Evolutionary conservation across 2,797 vertebrate species (phyloP), one percentile per base, ranked within the genome.

Genomic region (Hoplostethus atlanticus): DNA sequence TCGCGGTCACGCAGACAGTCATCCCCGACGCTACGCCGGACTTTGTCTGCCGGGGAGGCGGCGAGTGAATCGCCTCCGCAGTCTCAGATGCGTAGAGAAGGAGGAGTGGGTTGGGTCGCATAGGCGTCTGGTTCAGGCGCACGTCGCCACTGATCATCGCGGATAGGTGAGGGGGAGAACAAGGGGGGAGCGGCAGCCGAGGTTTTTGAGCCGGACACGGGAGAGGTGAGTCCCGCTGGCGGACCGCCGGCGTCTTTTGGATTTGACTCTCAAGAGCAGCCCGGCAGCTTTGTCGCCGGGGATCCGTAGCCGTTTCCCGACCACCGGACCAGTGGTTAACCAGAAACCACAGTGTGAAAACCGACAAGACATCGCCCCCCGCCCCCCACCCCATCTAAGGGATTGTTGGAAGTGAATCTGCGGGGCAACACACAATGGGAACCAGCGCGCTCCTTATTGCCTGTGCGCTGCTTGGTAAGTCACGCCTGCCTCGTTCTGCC

Each of bases 391-490:
- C 71, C 67, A 47, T 72, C 79, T 34, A n/a, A 75, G 64, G 80
- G 81, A 77, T 80, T 73, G 85, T 67, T 69, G 80, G 83, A 80
- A 80, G 90, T 71, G 76, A 44, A 85, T 85, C 87, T 63, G 67
- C 70, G 73, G 80, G 77, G 73, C 79, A 61, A 81, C 66, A 76
- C 81, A 90, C 87, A 77, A 95, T 95, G 95, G 93, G 91, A 85
- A 82, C 90, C 91, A 87, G 86, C 86, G 92, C 90, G 87, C 89
- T 93, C 60, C 79, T 93, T 48, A 71, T 93, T 25, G 84, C 83
- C 61, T 93, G 79, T 47, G 82, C 89, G 79, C 87, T 94, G 86
- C 77, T 94, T 21, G 94, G 94, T 95, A 92, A 95, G 95, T 94
- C 71, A 62, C 21, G 4, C 16, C 16, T 25, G 4, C 3, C 13